Base-by-base conservation (phyloP, 2,113 vertebrate species). In the Oxyruncus cristatus region DNA sequence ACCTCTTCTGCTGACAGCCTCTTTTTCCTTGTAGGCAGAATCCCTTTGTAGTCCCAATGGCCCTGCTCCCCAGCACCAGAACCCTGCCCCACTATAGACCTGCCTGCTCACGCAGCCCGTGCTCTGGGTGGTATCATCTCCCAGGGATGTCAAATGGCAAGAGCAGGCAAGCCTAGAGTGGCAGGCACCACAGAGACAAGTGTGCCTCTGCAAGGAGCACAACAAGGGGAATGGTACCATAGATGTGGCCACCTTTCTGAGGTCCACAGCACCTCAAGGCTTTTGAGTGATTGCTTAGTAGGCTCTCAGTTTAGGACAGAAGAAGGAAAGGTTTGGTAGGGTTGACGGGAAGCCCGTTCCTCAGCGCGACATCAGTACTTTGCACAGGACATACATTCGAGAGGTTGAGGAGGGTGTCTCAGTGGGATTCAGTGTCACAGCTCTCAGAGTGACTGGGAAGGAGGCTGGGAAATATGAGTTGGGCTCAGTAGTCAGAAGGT, bases 291-390 rank as follows among this genome's bases (percentile, higher is more conserved):
- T 70, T 80, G 72, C 59, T 70, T 33, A 67, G 55, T 20, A 66
- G 56, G n/a, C 14, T 70, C 23, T 77, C 18, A 71, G 26, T 13
- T 44, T 53, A 41, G 46, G 32, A 49, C 11, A 85, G 62, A 55
- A 42, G 49, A 39, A 80, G 21, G 44, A 71, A 87, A 32, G 17
- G 11, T 55, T 84, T 86, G 32, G 28, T 24, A 37, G 39, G 14
- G 8, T 66, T 47, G 23, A 1, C 2, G 3, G 28, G 61, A 32
- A 65, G 33, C 42, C 23, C 8, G 3, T 49, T 67, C 12, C 39
- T 91, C 30, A 0, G 1, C 13, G 52, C 3, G 4, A 20, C 0
- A 0, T 55, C 26, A 47, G 42, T 37, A 14, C 17, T 70, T 93
- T 77, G 39, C 4, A 1, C 14, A 62, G 42, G 26, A 37, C 16